Evolutionary conservation across 2,113 vertebrate genomes (phyloP).

Genomic region (Indicator indicator): DNA sequence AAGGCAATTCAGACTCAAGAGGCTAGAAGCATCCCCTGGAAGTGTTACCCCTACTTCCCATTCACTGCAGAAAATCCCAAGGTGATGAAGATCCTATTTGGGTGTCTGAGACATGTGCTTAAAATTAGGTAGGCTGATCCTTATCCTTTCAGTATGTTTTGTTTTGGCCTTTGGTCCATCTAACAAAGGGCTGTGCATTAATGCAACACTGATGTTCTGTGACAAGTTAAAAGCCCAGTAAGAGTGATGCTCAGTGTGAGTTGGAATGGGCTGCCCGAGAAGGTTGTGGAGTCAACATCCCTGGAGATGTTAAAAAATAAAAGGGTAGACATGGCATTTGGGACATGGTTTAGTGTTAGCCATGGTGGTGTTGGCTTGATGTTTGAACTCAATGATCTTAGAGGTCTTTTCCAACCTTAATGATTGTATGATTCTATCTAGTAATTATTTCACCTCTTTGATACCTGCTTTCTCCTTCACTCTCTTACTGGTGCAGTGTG

Average conservation of each 20-base stretch:
- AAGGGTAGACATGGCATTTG: too few relatives aligned
- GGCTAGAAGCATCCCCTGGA: background rate
- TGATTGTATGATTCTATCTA: too few relatives aligned
- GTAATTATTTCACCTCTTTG: conserved; percentile 2
- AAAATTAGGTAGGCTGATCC: background rate
- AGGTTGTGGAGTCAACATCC: too few relatives aligned
- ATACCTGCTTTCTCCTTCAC: background rate
- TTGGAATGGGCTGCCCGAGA: too few relatives aligned
- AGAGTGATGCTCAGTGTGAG: background rate
- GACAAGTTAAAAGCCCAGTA: conserved; percentile 4
- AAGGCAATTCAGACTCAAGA: conserved; percentile 17
- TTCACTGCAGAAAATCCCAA: background rate
- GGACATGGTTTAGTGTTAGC: too few relatives aligned
- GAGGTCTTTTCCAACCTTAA: too few relatives aligned
- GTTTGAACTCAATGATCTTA: too few relatives aligned
- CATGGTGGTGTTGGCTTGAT: too few relatives aligned
- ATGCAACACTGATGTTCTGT: background rate
- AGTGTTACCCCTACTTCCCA: background rate
- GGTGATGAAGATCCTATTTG: background rate
- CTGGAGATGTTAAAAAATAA: too few relatives aligned
- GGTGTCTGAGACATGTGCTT: background rate
- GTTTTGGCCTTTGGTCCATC: background rate
- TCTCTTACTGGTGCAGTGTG: background rate
- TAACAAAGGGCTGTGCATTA: background rate
- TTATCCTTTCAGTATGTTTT: background rate